These are phyloP conservation scores for Pogona vitticeps DNA, from an alignment of 2,113 vertebrate species.

Conservation along the genomic window DNA sequence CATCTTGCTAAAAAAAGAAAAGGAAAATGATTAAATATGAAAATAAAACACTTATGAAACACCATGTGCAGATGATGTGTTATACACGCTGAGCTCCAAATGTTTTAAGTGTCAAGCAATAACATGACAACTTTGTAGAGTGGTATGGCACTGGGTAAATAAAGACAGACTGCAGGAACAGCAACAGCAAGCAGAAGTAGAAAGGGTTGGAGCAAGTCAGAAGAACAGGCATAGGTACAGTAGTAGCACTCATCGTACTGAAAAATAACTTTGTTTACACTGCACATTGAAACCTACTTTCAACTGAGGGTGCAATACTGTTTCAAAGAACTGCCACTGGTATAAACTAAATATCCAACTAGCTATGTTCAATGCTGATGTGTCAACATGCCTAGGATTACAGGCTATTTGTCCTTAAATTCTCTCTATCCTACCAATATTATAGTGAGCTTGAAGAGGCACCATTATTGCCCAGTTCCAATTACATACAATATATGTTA, in stretches of 20 bases:
- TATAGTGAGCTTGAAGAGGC: no score
- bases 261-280: no score
- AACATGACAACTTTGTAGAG: neutral
- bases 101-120: no score
- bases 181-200: no score
- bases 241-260: no score
- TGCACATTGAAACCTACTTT: no score
- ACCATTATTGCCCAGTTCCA: no score
- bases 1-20: slow-evolving; percentile 76
- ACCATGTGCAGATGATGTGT: neutral
- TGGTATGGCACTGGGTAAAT: neutral
- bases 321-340: no score
- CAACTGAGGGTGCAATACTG: no score
- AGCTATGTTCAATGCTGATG: neutral
- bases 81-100: no score
- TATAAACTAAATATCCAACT: neutral
- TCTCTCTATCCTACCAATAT: neutral
- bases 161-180: no score
- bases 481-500: no score
- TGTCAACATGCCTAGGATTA: neutral
- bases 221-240: neutral
- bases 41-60: neutral
- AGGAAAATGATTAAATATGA: neutral
- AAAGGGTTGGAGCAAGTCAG: neutral
- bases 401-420: neutral